Base-by-base conservation (phyloP, 2,113 vertebrate species). In the Tamias sibiricus region DNA sequence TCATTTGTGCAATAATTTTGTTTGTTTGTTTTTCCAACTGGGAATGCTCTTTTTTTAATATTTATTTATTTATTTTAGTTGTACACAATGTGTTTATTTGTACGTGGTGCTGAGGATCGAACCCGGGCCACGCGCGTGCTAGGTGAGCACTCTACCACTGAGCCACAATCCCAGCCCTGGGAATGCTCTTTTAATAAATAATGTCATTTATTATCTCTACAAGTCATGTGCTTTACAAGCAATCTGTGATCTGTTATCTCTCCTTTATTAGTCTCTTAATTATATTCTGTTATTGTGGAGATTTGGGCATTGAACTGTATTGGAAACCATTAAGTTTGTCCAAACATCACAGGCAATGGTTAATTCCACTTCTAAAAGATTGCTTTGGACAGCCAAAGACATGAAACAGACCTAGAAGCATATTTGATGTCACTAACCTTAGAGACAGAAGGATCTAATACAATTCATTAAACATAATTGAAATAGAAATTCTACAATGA, bases 391-490 rank as follows among this genome's bases (percentile, higher is more conserved):
- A 1, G 74, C 77, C 64, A 81, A 86, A 93, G 57, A 12, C 75
- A n/a, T 28, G 82, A 95, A 97, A 90, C 42, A 96, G 74, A 95
- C 66, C 54, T 74, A 95, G 52, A 93, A 81, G 92, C 74, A 95
- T 89, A 95, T 97, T 96, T 98, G 89, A 97, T 97, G 66, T 83
- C 77, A 59, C 96, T 94, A 95, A 97, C 95, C 97, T 97, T 17
- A 81, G 24, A 47, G 44, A 88, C 26, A 68, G 19, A 22, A 87
- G 35, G 71, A 24, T 77, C 96, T 80, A 95, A 95, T 74, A 91
- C 93, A 92, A 94, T 97, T 98, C 96, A 97, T 98, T 98, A 98
- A 96, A 91, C 84, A 64, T 96, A 97, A 98, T 96, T 97, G 95
- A 97, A 98, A 87, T 87, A 94, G 98, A 98, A 98, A 96, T 57